Evolutionary conservation across 2,113 vertebrate species (phyloP).

Genomic region (Callopanchax toddi): DNA sequence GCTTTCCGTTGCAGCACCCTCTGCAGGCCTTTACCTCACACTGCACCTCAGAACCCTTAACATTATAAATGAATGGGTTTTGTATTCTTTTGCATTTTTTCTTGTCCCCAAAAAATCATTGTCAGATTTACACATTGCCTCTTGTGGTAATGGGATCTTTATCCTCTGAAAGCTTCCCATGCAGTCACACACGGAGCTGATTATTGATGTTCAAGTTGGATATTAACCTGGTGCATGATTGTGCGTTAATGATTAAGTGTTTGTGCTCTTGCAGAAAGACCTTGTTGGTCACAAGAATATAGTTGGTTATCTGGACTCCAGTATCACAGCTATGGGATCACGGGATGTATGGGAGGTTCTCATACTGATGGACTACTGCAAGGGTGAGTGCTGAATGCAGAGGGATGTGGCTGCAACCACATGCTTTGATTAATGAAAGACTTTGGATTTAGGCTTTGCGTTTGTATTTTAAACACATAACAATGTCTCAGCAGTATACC

Average conservation of each 20-base stretch:
- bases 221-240: not conserved
- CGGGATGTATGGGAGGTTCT: constrained; percentile 98
- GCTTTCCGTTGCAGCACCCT: constrained; percentile 17
- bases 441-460: not conserved
- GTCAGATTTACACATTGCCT: no score
- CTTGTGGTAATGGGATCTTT: no score
- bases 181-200: no score
- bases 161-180: no score
- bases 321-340: constrained; percentile 90
- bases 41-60: constrained; percentile 10
- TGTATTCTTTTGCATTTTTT: not conserved
- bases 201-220: not conserved
- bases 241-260: constrained; percentile 1
- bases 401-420: not conserved
- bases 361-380: constrained; percentile 98
- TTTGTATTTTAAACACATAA: not conserved
- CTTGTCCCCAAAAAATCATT: no score
- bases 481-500: no score
- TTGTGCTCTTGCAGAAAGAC: constrained; percentile 84
- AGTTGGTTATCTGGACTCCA: constrained; percentile 96
- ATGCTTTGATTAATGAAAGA: not conserved
- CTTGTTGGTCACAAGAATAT: constrained; percentile 97
- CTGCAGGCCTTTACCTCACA: constrained; percentile 24
- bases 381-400: constrained; percentile 80
- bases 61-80: not conserved